These are phyloP conservation scores for Spodoptera frugiperda DNA, from an alignment of 1,140 invertebrate genomes.

Conservation along the genomic window DNA sequence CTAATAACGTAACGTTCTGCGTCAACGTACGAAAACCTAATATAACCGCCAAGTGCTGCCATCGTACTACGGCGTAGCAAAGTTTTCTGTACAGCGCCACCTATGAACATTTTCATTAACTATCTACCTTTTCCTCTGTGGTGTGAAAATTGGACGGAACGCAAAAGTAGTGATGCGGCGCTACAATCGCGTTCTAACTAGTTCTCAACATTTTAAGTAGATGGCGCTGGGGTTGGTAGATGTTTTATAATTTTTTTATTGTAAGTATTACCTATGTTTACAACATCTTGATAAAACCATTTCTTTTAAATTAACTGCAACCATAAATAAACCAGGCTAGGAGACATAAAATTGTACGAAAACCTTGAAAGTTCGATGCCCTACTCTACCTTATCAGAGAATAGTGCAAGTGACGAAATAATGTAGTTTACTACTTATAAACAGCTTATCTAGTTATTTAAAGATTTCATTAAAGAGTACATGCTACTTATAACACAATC, in stretches of 20 bases:
- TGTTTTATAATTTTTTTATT: not conserved
- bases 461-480: not conserved
- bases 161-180: not conserved
- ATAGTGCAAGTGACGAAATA: not conserved
- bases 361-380: constrained; percentile 15
- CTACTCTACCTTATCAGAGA: not conserved
- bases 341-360: not conserved
- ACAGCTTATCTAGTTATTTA: not conserved
- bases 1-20: too few relatives aligned
- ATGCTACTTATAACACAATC: not conserved
- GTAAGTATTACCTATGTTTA: not conserved
- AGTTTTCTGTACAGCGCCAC: not conserved
- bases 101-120: constrained; percentile 12
- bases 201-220: not conserved
- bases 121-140: constrained; percentile 4
- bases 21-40: not conserved
- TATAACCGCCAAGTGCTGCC: not conserved
- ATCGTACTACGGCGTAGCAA: not conserved
- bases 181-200: not conserved
- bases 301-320: not conserved
- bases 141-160: not conserved
- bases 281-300: not conserved
- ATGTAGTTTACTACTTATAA: constrained; percentile 11
- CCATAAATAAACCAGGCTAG: not conserved
- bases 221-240: not conserved